Evolutionary conservation across 2,888 invertebrate genomes (phyloP).

Genomic region (Terebella lapidaria): DNA sequence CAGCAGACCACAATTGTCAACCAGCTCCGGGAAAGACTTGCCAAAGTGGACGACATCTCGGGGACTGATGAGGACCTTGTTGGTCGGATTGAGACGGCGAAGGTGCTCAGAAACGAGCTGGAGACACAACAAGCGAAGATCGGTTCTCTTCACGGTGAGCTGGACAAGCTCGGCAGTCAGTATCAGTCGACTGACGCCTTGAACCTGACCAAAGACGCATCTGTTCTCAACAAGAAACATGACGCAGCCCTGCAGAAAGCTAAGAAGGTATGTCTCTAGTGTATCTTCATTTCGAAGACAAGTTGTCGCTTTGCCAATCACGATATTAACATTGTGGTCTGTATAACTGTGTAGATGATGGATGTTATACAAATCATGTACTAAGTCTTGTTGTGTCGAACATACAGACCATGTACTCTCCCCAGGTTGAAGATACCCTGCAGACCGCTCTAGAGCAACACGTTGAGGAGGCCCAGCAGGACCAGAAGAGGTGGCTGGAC

Average conservation of each 20-base stretch:
- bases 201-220: constrained; percentile 42
- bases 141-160: constrained; percentile 73
- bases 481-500: constrained; percentile 73
- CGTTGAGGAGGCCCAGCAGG: constrained; percentile 77
- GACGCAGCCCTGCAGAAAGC: constrained; percentile 73
- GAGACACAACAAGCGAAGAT: constrained; percentile 69
- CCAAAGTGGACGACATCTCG: constrained; percentile 51
- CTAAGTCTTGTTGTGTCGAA: too few species aligned
- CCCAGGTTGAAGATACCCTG: constrained; percentile 54
- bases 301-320: too few species aligned
- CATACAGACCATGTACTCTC: too few species aligned
- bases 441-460: constrained; percentile 79
- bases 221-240: constrained; percentile 55
- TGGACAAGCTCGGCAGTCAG: constrained; percentile 32
- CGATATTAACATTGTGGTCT: too few species aligned
- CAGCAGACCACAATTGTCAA: background rate
- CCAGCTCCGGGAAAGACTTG: constrained; percentile 32
- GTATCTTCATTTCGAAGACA: too few species aligned
- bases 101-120: constrained; percentile 60
- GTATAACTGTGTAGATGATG: too few species aligned
- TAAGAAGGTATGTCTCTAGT: constrained; percentile 72
- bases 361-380: too few species aligned
- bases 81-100: constrained; percentile 71
- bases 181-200: constrained; percentile 42
- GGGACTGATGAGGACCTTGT: constrained; percentile 81